Base-by-base conservation (phyloP, 2,797 vertebrate species). In the Hapalemur alaotrensis region DNA sequence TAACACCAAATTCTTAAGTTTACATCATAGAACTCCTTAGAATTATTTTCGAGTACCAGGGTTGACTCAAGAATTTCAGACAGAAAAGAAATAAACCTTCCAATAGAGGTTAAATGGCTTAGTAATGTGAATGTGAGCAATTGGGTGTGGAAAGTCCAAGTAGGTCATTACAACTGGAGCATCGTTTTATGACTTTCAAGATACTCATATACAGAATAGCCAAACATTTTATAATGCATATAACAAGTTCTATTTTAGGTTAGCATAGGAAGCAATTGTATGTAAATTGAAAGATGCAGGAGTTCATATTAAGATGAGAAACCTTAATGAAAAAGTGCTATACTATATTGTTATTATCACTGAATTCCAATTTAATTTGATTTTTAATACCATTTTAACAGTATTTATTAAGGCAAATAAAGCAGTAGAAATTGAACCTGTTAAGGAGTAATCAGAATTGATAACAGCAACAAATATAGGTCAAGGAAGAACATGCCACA, bases 341-440 rank as follows among this genome's bases (percentile, higher is more conserved):
- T 87, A 94, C 69, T 67, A 7, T 90, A 81, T 73, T 82, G 89
- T 67, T 95, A 83, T 94, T 94, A 96, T 96, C 91, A 92, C 65
- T 90, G 79, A 95, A 96, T 95, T 96, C 41, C 70, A 94, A 67
- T 93, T 92, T 95, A 97, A 97, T 93, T 94, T 92, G 54, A 85
- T 96, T 89, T 97, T 97, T 84, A 90, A 94, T 92, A 93, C 9
- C 18, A 96, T 96, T 95, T 97, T 95, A 95, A 46, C 80, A 89
- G 41, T 82, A 76, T 89, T 83, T 83, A 96, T 96, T 95, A 96
- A 94, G 50, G 80, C 57, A 96, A 97, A 81, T 97, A 94, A 95
- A 90, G 38, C 52, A 67, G 23, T 80, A 82, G 84, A 96, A 95
- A 95, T 92, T 93, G 69, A 93, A 93, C n/a, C n/a, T 87, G 72